phyloP scores from a whole-genome alignment of 2,888 invertebrate genomes.

The Gordius sp. region DNA sequence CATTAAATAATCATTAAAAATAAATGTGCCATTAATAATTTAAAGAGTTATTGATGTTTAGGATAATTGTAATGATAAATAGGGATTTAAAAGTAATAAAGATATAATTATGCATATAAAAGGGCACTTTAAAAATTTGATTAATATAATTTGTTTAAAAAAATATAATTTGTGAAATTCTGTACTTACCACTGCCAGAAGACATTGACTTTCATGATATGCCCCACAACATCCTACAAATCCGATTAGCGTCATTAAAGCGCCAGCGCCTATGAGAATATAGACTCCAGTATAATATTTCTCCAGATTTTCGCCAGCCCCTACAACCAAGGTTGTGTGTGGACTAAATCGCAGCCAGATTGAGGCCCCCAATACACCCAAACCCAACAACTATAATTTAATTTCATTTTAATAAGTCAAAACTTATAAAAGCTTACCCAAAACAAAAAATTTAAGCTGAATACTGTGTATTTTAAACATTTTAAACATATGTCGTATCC shows the following conservation, averaged over 20 bases:
- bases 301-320: slow-evolving; percentile 39
- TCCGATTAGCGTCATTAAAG: slow-evolving; percentile 45
- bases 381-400: slow-evolving; percentile 30
- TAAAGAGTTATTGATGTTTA: too few species aligned
- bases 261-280: slow-evolving; percentile 44
- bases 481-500: neutral
- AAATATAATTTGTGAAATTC: too few species aligned
- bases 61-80: too few species aligned
- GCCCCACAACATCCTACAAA: slow-evolving; percentile 60
- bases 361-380: slow-evolving; percentile 41
- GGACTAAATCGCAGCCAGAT: slow-evolving; percentile 49
- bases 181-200: slow-evolving; percentile 32
- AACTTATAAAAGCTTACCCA: neutral
- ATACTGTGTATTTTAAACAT: slow-evolving; percentile 12
- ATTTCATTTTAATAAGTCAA: slow-evolving; percentile 3
- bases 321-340: slow-evolving; percentile 41
- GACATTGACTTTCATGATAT: slow-evolving; percentile 46
- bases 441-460: slow-evolving; percentile 7
- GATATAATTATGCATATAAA: too few species aligned
- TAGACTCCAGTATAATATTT: slow-evolving; percentile 44
- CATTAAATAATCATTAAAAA: too few species aligned
- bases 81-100: too few species aligned
- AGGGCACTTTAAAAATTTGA: too few species aligned
- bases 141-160: too few species aligned
- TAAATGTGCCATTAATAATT: too few species aligned